Evolutionary conservation across 2,888 invertebrate species (phyloP).

Genomic region (Dolichomitus sp.): DNA sequence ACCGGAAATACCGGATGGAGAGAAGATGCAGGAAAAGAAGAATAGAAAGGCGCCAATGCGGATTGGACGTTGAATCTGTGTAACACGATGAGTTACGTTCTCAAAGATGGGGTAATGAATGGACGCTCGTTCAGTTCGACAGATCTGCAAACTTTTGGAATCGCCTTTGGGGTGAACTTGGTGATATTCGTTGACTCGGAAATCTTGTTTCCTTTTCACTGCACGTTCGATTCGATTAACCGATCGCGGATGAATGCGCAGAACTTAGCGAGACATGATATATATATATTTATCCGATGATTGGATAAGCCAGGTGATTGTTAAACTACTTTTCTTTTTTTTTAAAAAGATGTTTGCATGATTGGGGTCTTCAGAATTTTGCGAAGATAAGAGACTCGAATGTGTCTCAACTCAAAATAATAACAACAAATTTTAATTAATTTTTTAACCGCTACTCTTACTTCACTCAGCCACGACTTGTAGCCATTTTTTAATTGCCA

Average conservation of each 20-base stretch:
- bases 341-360: background rate
- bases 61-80: slow-evolving; percentile 45
- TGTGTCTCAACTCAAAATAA: no score
- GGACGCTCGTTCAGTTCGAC: background rate
- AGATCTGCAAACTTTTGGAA: slow-evolving; percentile 47
- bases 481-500: no score
- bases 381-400: background rate
- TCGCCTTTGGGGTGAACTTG: slow-evolving; percentile 17
- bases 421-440: no score
- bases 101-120: slow-evolving; percentile 43
- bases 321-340: background rate
- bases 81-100: slow-evolving; percentile 51
- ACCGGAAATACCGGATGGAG: slow-evolving; percentile 9
- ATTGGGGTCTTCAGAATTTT: background rate
- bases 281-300: background rate
- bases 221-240: slow-evolving; percentile 2
- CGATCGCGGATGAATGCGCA: slow-evolving; percentile 1
- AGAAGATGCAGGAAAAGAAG: background rate
- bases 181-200: background rate
- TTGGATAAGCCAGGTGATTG: background rate
- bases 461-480: no score
- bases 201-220: background rate
- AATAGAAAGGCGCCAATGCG: slow-evolving; percentile 5
- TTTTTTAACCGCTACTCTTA: no score
- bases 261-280: background rate